phyloP scores from a whole-genome alignment of 1,140 invertebrate species.

The Thrips palmi region DNA sequence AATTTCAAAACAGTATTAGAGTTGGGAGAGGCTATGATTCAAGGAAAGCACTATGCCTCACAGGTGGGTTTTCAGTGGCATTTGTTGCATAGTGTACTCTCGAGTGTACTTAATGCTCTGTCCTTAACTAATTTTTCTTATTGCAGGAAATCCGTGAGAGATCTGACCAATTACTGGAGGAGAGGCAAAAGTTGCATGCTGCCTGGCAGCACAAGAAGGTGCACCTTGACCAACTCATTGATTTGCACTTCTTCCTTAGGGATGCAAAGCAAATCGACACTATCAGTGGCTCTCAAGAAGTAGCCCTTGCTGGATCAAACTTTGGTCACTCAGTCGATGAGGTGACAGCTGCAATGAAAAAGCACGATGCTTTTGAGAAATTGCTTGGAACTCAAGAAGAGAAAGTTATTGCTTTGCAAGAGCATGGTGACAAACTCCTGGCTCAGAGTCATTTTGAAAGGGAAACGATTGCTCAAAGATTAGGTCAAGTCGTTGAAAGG shows the following conservation, averaged over 20 bases:
- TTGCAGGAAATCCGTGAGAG: slow-evolving; percentile 58
- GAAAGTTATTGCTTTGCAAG: slow-evolving; percentile 64
- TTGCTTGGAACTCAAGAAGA: slow-evolving; percentile 68
- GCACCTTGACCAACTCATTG: slow-evolving; percentile 83
- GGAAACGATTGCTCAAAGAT: slow-evolving; percentile 52
- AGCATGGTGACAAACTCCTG: slow-evolving; percentile 75
- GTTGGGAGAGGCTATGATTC: slow-evolving; percentile 66
- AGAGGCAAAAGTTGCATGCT: slow-evolving; percentile 55
- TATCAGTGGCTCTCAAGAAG: slow-evolving; percentile 74
- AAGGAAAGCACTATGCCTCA: slow-evolving; percentile 66
- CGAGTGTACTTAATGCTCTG: background rate
- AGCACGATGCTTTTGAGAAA: slow-evolving; percentile 81
- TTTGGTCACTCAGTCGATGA: slow-evolving; percentile 61
- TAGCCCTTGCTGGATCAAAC: slow-evolving; percentile 37
- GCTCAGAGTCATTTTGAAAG: slow-evolving; percentile 90
- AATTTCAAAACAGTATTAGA: slow-evolving; percentile 63
- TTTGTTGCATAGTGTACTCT: too few species aligned
- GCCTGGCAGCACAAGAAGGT: slow-evolving; percentile 83
- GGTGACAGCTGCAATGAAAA: slow-evolving; percentile 68
- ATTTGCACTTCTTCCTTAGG: slow-evolving; percentile 83
- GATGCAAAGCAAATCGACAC: slow-evolving; percentile 89
- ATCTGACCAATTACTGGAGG: slow-evolving; percentile 53
- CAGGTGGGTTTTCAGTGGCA: slow-evolving; percentile 19
- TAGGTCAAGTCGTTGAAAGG: slow-evolving; percentile 50
- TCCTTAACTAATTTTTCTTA: slow-evolving; percentile 10